A percentile compares a stretch with the other conserved stretches of the same genome.
These are phyloP conservation scores for Oscheius sp. DNA, from an alignment of 2,888 invertebrate genomes.

Conservation along the genomic window DNA sequence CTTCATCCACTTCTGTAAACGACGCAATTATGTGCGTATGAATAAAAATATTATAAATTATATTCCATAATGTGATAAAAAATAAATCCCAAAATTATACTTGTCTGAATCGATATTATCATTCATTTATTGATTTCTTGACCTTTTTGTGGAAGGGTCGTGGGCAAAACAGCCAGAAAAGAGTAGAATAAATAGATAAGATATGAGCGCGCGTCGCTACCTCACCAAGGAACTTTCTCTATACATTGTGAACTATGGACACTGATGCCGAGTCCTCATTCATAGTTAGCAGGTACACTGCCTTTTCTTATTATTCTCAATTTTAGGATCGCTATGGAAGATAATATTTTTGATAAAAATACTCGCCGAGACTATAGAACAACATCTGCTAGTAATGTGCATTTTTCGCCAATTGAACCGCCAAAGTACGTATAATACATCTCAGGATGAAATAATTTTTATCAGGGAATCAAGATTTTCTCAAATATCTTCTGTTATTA, in stretches of 20 bases:
- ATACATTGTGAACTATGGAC: neutral
- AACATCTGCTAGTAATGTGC: neutral
- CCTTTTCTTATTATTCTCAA: neutral
- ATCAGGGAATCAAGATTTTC: constrained; percentile 10
- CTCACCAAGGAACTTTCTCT: neutral
- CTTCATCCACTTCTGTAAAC: too few relatives aligned
- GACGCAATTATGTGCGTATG: too few relatives aligned
- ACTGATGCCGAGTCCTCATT: constrained; percentile 16
- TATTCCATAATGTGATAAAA: too few relatives aligned
- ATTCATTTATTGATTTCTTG: too few relatives aligned
- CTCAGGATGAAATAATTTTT: too few relatives aligned
- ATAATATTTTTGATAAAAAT: constrained; percentile 43
- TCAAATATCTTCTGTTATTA: constrained; percentile 11
- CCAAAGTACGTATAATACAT: neutral
- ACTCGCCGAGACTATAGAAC: constrained; percentile 33
- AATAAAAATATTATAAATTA: too few relatives aligned
- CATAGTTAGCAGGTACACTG: neutral
- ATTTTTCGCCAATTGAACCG: constrained; percentile 9
- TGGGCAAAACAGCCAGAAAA: constrained; percentile 8
- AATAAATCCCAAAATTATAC: too few relatives aligned
- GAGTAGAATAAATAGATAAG: constrained; percentile 7
- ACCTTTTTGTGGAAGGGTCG: too few relatives aligned
- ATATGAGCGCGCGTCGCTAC: constrained; percentile 16
- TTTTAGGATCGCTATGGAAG: constrained; percentile 45
- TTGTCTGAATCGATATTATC: too few relatives aligned